Evolutionary conservation across 2,797 vertebrate species (phyloP).

Genomic region (Microtus obscurus): DNA sequence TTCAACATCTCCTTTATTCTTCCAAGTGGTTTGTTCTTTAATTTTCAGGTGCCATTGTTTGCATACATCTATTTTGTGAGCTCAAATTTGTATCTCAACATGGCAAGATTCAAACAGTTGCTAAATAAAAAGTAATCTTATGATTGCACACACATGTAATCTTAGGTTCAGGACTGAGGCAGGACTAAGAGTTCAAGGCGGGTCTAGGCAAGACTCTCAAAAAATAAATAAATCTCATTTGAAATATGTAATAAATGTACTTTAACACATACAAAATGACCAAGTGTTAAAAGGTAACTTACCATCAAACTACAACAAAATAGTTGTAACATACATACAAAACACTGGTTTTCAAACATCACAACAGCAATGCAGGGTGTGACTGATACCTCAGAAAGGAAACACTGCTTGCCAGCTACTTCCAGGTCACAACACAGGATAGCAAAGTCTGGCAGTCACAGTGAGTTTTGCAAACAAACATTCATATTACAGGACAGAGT

Average conservation of each 20-base stretch:
- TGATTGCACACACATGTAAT: not conserved
- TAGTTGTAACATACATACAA: not conserved
- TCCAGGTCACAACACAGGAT: not conserved
- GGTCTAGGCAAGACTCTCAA: not conserved
- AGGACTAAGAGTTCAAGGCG: not conserved
- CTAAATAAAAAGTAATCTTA: conserved; percentile 24
- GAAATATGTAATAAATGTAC: conserved; percentile 8
- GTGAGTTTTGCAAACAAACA: not conserved
- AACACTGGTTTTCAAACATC: conserved; percentile 2
- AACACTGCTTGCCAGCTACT: not conserved
- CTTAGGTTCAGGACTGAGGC: not conserved
- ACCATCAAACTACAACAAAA: conserved; percentile 36
- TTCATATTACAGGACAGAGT: not conserved
- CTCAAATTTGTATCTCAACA: conserved; percentile 44
- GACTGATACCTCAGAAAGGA: not conserved
- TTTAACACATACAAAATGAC: not conserved
- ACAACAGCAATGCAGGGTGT: not conserved
- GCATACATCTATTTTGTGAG: not conserved
- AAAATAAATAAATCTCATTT: not conserved
- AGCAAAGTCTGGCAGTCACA: not conserved
- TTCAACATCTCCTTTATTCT: not conserved
- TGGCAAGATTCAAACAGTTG: conserved; percentile 5
- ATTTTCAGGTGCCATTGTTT: not conserved
- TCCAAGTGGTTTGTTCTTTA: not conserved
- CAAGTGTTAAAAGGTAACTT: conserved; percentile 54